These are phyloP conservation scores for Steatocranus sp. DNA, from an alignment of 2,797 vertebrate species.

Conservation along the genomic window DNA sequence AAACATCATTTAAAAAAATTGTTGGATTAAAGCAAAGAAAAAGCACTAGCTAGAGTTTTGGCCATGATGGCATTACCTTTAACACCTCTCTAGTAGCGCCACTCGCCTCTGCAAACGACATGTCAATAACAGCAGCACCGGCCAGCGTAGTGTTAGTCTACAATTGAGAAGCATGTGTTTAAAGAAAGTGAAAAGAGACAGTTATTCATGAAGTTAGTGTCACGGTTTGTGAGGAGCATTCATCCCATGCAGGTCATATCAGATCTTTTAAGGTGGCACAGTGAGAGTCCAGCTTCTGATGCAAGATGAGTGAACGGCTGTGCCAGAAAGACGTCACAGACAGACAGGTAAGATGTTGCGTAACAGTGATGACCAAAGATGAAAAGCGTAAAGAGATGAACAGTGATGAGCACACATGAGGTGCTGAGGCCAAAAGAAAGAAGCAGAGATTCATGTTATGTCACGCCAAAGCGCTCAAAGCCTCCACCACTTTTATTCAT, in stretches of 20 bases:
- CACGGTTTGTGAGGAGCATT: background rate
- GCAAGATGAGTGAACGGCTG: background rate
- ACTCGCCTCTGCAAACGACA: slow-evolving; percentile 29
- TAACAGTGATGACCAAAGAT: background rate
- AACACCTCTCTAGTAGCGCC: slow-evolving; percentile 16
- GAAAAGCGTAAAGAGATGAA: background rate
- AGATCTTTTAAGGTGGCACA: background rate
- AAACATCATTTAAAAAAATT: background rate
- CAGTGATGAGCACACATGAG: background rate
- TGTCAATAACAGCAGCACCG: slow-evolving; percentile 53
- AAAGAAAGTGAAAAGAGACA: background rate
- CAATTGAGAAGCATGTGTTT: slow-evolving; percentile 36
- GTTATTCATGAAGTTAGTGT: slow-evolving; percentile 10
- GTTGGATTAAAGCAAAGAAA: background rate
- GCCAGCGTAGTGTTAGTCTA: slow-evolving; percentile 47
- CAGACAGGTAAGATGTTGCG: background rate
- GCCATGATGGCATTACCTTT: slow-evolving; percentile 28
- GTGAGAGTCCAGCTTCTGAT: background rate
- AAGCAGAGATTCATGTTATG: slow-evolving; percentile 20
- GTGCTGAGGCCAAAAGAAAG: background rate
- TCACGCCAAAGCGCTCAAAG: slow-evolving; percentile 12
- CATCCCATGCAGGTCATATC: background rate
- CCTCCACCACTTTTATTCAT: background rate
- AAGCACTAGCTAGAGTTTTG: background rate
- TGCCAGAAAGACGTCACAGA: background rate